Base-by-base conservation (phyloP, 2,113 vertebrate species). In the Pleuronectes platessa region DNA sequence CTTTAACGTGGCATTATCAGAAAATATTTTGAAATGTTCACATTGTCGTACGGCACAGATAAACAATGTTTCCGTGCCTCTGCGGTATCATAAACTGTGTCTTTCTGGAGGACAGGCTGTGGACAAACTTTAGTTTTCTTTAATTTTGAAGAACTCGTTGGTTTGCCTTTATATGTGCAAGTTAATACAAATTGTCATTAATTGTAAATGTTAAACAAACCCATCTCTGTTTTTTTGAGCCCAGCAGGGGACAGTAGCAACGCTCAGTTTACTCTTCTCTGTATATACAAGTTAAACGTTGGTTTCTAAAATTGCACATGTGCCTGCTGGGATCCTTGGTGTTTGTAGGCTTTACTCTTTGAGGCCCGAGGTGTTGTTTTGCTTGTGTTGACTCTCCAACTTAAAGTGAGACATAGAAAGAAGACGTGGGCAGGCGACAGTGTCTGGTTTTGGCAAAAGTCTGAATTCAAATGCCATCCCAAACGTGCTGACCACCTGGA, bases 401-500 rank as follows among this genome's bases (percentile, higher is more conserved):
- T 80, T 79, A 42, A 81, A 76, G 71, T 83, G 85, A 74, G 75
- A 81, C 76, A 70, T 70, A 42, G 42, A 82, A 74, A 66, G 23
- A 69, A 79, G 77, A 62, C 72, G 82, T 81, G 68, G 88, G 85
- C 26, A 74, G 85, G 72, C 24, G 62, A 73, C 68, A 59, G 40
- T 71, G 49, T 79, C 23, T 81, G 31, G 35, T 66, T 68, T 62
- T 75, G 63, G 54, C 42, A 70, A 71, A 79, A 61, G 31, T 66
- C 40, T 56, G 12, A 61, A 77, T 54, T 76, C 18, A 67, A 58
- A 74, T 64, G 61, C 14, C 55, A 61, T 81, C 65, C 70, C 7
- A 27, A 63, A 62, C 77, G 53, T 56, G 71, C 47, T 49, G 37
- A 37, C 88, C 88, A 89, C 88, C 85, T 87, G 82, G 74, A 68